phyloP scores from a whole-genome alignment of 2,797 vertebrate species.

The Rhabdophis nuchalis region DNA sequence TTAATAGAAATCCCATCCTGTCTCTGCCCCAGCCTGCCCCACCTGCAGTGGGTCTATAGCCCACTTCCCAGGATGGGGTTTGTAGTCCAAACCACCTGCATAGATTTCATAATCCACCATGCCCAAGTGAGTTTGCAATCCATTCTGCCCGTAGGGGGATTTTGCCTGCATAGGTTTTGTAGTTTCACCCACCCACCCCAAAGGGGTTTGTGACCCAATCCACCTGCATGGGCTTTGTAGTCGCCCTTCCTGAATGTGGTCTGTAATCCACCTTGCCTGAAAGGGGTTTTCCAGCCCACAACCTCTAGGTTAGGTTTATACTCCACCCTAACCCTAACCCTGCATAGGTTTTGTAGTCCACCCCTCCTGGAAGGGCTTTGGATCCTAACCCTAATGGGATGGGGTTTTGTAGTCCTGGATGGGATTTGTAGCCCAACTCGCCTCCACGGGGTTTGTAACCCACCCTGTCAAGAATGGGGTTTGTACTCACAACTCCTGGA shows the following conservation, averaged over 20 bases:
- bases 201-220: neutral
- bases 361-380: neutral
- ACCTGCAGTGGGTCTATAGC: neutral
- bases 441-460: too few relatives aligned
- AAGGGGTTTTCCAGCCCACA: neutral
- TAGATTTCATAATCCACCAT: neutral
- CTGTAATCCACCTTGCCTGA: neutral
- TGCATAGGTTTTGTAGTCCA: neutral
- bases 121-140: neutral
- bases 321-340: accelerated
- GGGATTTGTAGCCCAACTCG: neutral
- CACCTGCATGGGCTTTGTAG: neutral
- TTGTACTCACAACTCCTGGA: too few relatives aligned
- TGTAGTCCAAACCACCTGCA: neutral
- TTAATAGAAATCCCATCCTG: neutral
- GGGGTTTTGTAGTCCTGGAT: neutral
- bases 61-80: neutral
- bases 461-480: too few relatives aligned
- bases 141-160: neutral
- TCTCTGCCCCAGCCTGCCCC: neutral
- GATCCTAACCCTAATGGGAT: neutral
- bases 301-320: neutral
- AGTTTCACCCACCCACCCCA: neutral
- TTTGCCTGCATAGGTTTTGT: neutral
- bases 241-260: neutral